phyloP scores from a whole-genome alignment of 2,797 vertebrate species.

The Urosaurus nigricauda region DNA sequence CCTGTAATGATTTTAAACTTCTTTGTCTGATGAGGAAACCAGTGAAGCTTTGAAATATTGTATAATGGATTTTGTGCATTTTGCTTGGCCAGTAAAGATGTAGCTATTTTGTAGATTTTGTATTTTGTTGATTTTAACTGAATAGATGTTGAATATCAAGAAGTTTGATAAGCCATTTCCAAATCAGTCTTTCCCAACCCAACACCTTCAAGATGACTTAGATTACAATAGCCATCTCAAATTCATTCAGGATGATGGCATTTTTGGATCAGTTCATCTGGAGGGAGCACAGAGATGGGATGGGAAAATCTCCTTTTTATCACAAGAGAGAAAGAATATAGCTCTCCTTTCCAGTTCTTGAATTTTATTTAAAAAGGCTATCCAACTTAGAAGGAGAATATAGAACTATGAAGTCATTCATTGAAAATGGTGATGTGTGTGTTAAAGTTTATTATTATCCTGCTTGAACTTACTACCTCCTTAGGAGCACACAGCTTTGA shows the following conservation, averaged over 20 bases:
- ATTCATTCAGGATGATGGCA: neutral
- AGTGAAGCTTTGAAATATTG: no score
- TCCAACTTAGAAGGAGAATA: neutral
- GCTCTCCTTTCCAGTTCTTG: neutral
- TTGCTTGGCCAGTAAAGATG: no score
- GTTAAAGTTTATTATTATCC: neutral
- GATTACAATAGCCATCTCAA: neutral
- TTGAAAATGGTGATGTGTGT: neutral
- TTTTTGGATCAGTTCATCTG: neutral
- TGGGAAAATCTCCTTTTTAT: neutral
- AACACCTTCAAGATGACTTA: neutral
- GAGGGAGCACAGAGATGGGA: neutral
- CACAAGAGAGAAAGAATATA: neutral
- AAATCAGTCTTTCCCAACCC: neutral
- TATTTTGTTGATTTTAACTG: neutral
- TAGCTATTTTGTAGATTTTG: no score
- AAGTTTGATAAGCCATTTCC: neutral
- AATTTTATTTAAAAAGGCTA: neutral
- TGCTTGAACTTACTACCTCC: neutral
- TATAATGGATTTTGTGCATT: no score
- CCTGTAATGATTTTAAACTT: no score
- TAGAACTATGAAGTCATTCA: neutral
- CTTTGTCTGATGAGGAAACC: no score
- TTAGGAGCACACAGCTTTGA: neutral
- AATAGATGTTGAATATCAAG: neutral